Evolutionary conservation across 30 jellyfish, hydroid and myxozoan species (phyloP), one percentile per base, ranked within the genome.

Genomic region (Cassiopea andromeda): DNA sequence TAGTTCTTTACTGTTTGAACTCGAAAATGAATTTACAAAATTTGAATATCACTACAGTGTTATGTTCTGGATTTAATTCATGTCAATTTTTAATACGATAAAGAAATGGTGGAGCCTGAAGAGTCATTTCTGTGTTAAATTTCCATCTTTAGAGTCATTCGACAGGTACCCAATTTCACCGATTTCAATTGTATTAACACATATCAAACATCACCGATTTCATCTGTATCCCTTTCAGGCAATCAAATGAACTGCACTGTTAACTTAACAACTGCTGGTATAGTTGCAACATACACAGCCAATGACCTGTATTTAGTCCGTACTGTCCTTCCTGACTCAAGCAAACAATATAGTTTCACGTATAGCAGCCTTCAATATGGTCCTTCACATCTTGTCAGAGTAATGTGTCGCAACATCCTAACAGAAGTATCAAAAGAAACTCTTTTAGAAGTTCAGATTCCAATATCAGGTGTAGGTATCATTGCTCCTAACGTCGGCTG

Each of bases 201-300:
- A n/a, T 50, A 2, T 5, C 9, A 50, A 2, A 50, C 64, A 5
- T 5, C 9, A 50, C 5, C 5, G 64, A 2, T 2, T 61, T 61
- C 73, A 13, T 61, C 2, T 46, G 44, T 1, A 4, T 38, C 7
- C 61, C 4, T 48, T 49, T 19, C 46, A 83, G 91, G 91, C 6
- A 83, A 80, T 47, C 74, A 68, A 1, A 83, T 83, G 91, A 71
- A 83, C 48, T 83, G 91, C 64, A 69, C 84, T 9, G 66, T 83
- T 43, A 83, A 49, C 59, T 83, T 84, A 5, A 69, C 85, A 17
- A 16, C 91, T 38, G 91, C 91, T 45, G 84, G 91, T 7, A 48
- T 83, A 82, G 44, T 44, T 1, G 66, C 43, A 70, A 13, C 84
- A 3, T 48, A 46, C 13, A 19, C 91, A 54, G 70, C 70, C 48